Evolutionary conservation across 2,888 invertebrate genomes (phyloP).

Genomic region (Mylabris sibirica): DNA sequence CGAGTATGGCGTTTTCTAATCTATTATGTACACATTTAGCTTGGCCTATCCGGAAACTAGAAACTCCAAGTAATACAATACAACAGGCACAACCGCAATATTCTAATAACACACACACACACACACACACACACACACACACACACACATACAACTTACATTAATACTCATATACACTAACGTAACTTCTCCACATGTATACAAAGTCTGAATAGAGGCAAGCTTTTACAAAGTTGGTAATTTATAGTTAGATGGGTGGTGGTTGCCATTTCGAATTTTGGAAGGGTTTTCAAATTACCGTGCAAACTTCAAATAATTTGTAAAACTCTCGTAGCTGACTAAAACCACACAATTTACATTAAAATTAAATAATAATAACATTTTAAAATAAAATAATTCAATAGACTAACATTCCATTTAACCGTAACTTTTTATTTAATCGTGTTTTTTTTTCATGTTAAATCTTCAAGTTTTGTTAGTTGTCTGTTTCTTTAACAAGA

Average conservation of each 20-base stretch:
- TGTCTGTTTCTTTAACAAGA: neutral
- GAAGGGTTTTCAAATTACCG: slow-evolving; percentile 14
- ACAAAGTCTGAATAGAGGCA: slow-evolving; percentile 14
- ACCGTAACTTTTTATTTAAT: neutral
- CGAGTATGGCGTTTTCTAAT: slow-evolving; percentile 42
- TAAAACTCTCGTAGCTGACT: neutral
- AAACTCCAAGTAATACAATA: slow-evolving; percentile 47
- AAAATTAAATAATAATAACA: slow-evolving; percentile 4
- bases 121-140: slow-evolving; percentile 12
- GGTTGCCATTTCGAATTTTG: slow-evolving; percentile 13
- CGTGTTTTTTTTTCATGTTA: too few relatives aligned
- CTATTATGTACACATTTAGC: slow-evolving; percentile 48
- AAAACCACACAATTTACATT: slow-evolving; percentile 13
- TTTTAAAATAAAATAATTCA: neutral
- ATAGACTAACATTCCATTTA: neutral
- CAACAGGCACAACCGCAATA: slow-evolving; percentile 36
- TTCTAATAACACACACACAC: slow-evolving; percentile 43
- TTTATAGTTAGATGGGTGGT: slow-evolving; percentile 19
- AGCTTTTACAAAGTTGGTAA: slow-evolving; percentile 18
- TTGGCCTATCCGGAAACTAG: slow-evolving; percentile 48
- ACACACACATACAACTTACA: slow-evolving; percentile 20
- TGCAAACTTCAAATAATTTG: slow-evolving; percentile 14
- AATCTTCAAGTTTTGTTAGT: neutral
- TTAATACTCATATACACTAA: slow-evolving; percentile 10
- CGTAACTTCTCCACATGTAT: neutral